phyloP scores from a whole-genome alignment of 2,888 invertebrate genomes.

The Sepioteuthis lessoniana region DNA sequence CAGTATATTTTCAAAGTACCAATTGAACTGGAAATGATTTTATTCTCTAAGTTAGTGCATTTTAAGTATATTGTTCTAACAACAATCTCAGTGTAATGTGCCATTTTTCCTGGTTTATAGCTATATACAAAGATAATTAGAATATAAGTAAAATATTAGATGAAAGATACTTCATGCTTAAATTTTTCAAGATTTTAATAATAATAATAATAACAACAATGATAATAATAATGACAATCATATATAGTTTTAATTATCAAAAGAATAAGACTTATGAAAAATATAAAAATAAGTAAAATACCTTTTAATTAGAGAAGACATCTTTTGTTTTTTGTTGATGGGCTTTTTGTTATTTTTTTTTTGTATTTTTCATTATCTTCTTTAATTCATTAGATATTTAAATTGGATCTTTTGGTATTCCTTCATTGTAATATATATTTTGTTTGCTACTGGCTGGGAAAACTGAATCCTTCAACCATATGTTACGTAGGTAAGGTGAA shows the following conservation, averaged over 20 bases:
- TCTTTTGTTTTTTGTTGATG: too few species aligned
- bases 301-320: neutral
- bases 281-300: neutral
- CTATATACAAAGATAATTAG: too few species aligned
- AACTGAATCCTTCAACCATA: neutral
- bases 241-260: neutral
- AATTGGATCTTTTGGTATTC: neutral
- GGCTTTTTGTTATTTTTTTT: too few species aligned
- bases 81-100: too few species aligned
- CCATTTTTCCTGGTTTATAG: too few species aligned
- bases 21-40: too few species aligned
- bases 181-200: neutral
- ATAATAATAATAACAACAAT: neutral
- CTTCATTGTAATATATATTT: neutral
- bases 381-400: neutral
- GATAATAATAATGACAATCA: neutral
- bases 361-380: neutral
- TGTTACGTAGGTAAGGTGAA: constrained; percentile 12
- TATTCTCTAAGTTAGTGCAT: too few species aligned
- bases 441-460: constrained; percentile 14
- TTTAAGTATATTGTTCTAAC: too few species aligned
- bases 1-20: too few species aligned
- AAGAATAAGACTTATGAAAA: neutral
- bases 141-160: too few species aligned
- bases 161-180: neutral